phyloP scores from a whole-genome alignment of 1,140 invertebrate genomes.

The Homarus americanus region DNA sequence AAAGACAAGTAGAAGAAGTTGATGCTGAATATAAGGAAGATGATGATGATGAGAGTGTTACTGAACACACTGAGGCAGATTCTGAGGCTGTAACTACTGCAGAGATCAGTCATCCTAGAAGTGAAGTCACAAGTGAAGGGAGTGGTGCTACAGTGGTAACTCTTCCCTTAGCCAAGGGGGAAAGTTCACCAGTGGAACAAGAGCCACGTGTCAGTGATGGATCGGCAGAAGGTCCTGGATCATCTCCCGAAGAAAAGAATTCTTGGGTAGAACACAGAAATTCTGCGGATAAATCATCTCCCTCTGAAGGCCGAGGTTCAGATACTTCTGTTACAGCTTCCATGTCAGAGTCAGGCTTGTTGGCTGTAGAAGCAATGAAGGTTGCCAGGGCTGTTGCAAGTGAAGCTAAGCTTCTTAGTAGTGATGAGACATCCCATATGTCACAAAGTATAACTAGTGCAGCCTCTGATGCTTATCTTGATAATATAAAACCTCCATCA shows the following conservation, averaged over 20 bases:
- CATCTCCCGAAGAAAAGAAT: constrained; percentile 69
- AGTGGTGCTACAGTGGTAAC: constrained; percentile 55
- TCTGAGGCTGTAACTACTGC: constrained; percentile 61
- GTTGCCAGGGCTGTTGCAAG: constrained; percentile 84
- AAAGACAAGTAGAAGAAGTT: constrained; percentile 45
- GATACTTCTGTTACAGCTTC: constrained; percentile 79
- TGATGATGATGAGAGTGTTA: constrained; percentile 49
- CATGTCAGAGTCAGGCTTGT: constrained; percentile 82
- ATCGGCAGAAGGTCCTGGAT: constrained; percentile 62
- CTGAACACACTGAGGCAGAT: constrained; percentile 59
- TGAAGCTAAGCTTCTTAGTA: constrained; percentile 78
- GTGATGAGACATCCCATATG: constrained; percentile 77
- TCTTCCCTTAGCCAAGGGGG: constrained; percentile 10
- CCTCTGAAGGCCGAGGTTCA: constrained; percentile 63
- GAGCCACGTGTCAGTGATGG: constrained; percentile 49
- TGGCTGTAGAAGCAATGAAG: constrained; percentile 86
- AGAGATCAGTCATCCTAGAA: constrained; percentile 49
- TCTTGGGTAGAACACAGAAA: constrained; percentile 65
- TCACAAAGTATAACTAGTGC: constrained; percentile 81
- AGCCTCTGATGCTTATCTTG: constrained; percentile 82
- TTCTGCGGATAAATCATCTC: constrained; percentile 63
- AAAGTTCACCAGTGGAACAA: constrained; percentile 27
- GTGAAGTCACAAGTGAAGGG: constrained; percentile 61
- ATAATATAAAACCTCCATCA: constrained; percentile 88
- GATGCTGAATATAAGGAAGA: constrained; percentile 41